phyloP scores from a whole-genome alignment of 1,140 invertebrate species.

The Leptinotarsa lineolata region DNA sequence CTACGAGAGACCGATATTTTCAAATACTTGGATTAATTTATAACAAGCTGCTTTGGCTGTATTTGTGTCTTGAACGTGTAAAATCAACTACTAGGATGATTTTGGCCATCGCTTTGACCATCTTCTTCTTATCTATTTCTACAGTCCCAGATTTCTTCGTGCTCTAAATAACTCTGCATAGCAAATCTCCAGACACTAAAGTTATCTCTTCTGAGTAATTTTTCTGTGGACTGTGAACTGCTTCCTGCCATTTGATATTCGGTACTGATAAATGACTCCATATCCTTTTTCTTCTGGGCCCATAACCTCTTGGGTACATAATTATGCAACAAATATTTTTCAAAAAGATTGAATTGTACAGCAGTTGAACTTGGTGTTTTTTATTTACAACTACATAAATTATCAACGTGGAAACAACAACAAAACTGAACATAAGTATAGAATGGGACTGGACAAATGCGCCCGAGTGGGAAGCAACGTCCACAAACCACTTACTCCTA shows the following conservation, averaged over 20 bases:
- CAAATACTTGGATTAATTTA: constrained; percentile 47
- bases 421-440: no score
- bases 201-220: no score
- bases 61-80: constrained; percentile 41
- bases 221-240: neutral
- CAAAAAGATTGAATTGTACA: no score
- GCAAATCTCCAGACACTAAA: no score
- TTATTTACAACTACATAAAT: no score
- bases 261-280: neutral
- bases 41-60: constrained; percentile 47
- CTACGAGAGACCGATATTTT: constrained; percentile 50
- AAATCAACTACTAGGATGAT: neutral
- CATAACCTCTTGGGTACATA: neutral
- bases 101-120: neutral
- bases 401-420: no score
- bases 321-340: no score
- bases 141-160: neutral
- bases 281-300: neutral
- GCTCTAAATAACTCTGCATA: neutral
- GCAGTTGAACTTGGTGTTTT: no score
- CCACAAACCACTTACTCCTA: no score
- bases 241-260: neutral
- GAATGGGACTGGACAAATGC: no score
- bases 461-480: no score
- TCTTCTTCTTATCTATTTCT: neutral